A percentile compares a stretch with the other conserved stretches of the same genome.
Conservation (phyloP, 64 coral and sea anemone genomes). For the Stichodactyla helianthus region DNA sequence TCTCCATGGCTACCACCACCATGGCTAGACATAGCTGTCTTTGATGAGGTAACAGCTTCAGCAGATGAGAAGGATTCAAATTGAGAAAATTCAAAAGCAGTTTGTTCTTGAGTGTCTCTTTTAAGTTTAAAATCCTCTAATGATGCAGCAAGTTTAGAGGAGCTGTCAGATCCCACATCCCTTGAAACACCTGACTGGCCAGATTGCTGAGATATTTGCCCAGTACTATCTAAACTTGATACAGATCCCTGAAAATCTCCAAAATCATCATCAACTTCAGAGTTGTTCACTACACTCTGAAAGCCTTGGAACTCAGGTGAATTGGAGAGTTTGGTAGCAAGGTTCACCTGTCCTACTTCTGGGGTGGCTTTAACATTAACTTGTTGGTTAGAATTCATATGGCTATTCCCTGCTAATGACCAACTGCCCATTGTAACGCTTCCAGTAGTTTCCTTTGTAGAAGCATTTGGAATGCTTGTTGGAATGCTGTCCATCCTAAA, state of each 20-base stretch:
- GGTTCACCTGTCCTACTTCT: neutral
- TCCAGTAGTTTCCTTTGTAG: neutral
- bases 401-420: neutral
- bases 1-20: neutral
- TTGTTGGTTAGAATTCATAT: neutral
- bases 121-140: neutral
- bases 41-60: neutral
- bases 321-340: neutral
- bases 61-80: slow-evolving; percentile 1
- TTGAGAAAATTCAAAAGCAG: neutral
- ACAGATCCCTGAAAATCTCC: slow-evolving; percentile 35
- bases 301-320: slow-evolving; percentile 9
- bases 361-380: neutral
- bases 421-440: slow-evolving; percentile 1
- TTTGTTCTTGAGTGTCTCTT: neutral
- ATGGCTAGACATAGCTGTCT: neutral
- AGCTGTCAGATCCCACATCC: neutral
- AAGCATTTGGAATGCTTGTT: neutral
- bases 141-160: neutral
- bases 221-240: neutral
- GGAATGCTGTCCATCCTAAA: neutral
- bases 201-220: neutral
- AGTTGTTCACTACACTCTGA: neutral
- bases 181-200: neutral
- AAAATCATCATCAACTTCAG: slow-evolving; percentile 29